phyloP scores from a whole-genome alignment of 1,140 invertebrate species.

The Drosophila bocki region DNA sequence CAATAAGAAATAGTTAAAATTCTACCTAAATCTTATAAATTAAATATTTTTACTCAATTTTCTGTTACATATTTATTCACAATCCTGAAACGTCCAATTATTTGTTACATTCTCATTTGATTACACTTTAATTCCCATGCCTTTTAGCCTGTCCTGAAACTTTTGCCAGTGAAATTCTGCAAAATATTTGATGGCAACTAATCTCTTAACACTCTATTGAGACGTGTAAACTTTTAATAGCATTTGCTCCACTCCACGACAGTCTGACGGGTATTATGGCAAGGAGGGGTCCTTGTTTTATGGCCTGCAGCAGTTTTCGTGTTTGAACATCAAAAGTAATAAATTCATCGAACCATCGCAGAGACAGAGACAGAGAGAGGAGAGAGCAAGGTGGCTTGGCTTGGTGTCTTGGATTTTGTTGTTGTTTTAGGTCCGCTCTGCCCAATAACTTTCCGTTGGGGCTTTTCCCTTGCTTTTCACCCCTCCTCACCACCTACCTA shows the following conservation, averaged over 20 bases:
- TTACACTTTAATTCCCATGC: conserved; percentile 1
- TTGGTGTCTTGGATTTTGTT: conserved; percentile 42
- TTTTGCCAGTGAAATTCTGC: conserved; percentile 53
- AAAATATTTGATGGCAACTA: conserved; percentile 77
- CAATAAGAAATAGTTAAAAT: too few relatives aligned
- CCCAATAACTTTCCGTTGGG: conserved; percentile 30
- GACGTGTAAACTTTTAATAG: conserved; percentile 83
- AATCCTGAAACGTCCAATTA: neutral
- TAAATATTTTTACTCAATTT: neutral
- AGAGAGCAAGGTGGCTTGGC: neutral
- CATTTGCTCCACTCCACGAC: conserved; percentile 62
- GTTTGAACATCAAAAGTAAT: conserved; percentile 83
- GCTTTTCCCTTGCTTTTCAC: neutral
- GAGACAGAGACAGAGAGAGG: conserved; percentile 28
- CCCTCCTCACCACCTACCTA: neutral
- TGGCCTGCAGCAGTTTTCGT: conserved; percentile 81
- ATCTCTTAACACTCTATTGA: conserved; percentile 83
- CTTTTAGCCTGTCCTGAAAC: conserved; percentile 23
- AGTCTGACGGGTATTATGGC: conserved; percentile 14
- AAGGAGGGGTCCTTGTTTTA: conserved; percentile 61
- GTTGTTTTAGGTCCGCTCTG: conserved; percentile 66
- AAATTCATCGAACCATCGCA: conserved; percentile 75
- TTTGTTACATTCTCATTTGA: neutral
- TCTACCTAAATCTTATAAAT: too few relatives aligned
- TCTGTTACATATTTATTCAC: neutral